These are phyloP conservation scores for Sesia bembeciformis DNA, from an alignment of 2,888 invertebrate genomes.

Conservation along the genomic window DNA sequence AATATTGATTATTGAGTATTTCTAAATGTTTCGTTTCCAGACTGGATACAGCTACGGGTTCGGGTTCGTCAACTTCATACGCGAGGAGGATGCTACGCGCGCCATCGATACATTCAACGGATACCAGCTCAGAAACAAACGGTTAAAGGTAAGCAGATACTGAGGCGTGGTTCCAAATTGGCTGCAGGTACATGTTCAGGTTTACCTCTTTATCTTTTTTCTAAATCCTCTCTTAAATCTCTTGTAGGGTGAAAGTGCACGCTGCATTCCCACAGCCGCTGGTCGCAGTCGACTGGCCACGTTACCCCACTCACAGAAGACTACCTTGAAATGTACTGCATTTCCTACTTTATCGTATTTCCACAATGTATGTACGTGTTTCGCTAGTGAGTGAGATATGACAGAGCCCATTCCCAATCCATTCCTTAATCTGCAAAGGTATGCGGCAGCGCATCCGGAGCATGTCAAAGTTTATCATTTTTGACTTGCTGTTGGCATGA, in stretches of 20 bases:
- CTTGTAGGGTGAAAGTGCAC: too few species aligned
- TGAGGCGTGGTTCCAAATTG: neutral
- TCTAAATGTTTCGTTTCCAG: conserved; percentile 48
- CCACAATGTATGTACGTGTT: too few species aligned
- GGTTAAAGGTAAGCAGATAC: conserved; percentile 80
- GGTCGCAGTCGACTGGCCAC: too few species aligned
- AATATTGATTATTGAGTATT: too few species aligned
- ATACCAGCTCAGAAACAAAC: conserved; percentile 90
- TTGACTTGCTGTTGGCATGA: neutral
- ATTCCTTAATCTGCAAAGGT: neutral
- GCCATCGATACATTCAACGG: conserved; percentile 93
- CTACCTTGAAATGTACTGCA: too few species aligned
- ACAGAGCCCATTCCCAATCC: too few species aligned
- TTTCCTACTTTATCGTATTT: too few species aligned
- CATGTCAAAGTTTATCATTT: neutral
- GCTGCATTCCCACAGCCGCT: too few species aligned
- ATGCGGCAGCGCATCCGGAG: too few species aligned
- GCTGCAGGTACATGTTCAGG: neutral
- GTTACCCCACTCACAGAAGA: too few species aligned
- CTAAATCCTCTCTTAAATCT: too few species aligned
- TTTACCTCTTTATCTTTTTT: neutral
- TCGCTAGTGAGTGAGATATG: too few species aligned
- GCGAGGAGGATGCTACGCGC: conserved; percentile 87
- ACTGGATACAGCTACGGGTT: conserved; percentile 98
- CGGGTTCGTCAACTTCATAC: conserved; percentile 94